Evolutionary conservation across 1,140 invertebrate species (phyloP), one percentile per base, ranked within the genome.

Genomic region (Octopus bimaculoides): DNA sequence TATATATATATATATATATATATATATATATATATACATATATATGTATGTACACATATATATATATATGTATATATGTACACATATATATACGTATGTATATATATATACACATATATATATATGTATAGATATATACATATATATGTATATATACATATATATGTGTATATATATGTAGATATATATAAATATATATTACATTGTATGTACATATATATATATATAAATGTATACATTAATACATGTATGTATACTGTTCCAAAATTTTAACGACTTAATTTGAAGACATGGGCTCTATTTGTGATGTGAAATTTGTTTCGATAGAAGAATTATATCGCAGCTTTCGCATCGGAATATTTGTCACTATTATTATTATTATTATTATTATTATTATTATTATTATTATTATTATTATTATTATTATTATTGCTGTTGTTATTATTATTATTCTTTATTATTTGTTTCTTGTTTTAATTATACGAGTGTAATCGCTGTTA

Each of bases 1-100:
- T 69, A 69, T 69, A 69, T 69, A 69, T 69, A 69, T 69, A 69
- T 69, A 69, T 69, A 61, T 61, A 61, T 61, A 61, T 61, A 61
- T 61, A 61, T 61, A 61, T 61, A 61, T 61, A 61, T 61, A 61
- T 61, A 61, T 61, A 61, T 61, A 61, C 14, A 61, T 61, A 61
- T 61, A 61, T 5, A 6, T 14, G 0, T 10, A 6, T 4, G 4
- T 69, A 69, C 14, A 5, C 0, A 8, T 69, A 69, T 69, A 69
- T 6, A 69, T 6, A 69, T 69, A 69, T 69, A 69, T 69, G 26
- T 6, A 6, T 14, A 69, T 69, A 6, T 69, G 0, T 20, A 69
- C 5, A 6, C 26, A 69, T 69, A 69, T 69, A 14, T 69, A 12
- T 69, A 12, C 5, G 26, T 3, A 6, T 69, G 5, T 69, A 12